These are phyloP conservation scores for Stigmatopora nigra DNA, from an alignment of 2,113 vertebrate species.

Conservation along the genomic window DNA sequence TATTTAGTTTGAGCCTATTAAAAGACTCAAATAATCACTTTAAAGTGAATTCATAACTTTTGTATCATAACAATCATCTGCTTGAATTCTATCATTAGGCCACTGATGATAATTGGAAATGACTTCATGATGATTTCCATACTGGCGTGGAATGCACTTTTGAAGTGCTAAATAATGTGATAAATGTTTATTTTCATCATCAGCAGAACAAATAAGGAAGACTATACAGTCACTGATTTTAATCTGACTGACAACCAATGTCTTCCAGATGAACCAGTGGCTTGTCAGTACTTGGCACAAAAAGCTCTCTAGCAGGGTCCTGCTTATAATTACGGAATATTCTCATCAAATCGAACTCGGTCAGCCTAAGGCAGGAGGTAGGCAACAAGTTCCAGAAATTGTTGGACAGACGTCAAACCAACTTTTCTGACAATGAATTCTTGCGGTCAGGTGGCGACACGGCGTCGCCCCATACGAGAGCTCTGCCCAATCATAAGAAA, in stretches of 20 bases:
- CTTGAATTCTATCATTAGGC: not conserved
- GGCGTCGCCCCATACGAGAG: not conserved
- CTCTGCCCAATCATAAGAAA: not conserved
- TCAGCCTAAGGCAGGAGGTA: not conserved
- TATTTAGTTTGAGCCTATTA: too few species aligned
- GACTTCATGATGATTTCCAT: not conserved
- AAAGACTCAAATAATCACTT: too few species aligned
- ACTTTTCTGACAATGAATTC: conserved; percentile 4
- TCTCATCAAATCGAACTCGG: not conserved
- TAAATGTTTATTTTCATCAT: not conserved
- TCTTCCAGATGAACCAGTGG: not conserved
- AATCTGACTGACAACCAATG: not conserved
- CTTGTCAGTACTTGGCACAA: not conserved
- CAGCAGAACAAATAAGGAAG: not conserved
- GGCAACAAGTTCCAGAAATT: not conserved
- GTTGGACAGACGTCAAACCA: conserved; percentile 4
- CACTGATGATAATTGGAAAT: not conserved
- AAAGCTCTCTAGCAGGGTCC: not conserved
- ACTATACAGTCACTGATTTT: not conserved
- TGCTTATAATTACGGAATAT: not conserved
- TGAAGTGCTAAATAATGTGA: not conserved
- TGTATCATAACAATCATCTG: not conserved
- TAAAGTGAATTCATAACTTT: not conserved
- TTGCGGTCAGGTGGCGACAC: not conserved
- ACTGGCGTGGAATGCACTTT: not conserved